Conservation (phyloP, 2,888 invertebrate species). For the Macroteleia sp. region DNA sequence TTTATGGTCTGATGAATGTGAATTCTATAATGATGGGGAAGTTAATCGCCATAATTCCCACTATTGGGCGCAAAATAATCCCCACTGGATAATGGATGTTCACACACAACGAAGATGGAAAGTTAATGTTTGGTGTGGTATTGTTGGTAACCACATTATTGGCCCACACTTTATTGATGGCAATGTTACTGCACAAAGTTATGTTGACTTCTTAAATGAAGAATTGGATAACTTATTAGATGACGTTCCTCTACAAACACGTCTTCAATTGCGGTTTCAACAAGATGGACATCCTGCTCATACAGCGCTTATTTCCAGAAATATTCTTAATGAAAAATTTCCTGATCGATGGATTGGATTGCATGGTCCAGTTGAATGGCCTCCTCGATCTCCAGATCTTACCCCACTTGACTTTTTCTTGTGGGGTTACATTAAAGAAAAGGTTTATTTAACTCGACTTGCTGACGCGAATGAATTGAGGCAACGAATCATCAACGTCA, state of each 20-base stretch:
- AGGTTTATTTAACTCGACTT: conserved; percentile 19
- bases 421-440: conserved; percentile 5
- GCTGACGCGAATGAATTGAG: conserved; percentile 54
- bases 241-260: conserved; percentile 11
- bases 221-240: background rate
- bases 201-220: background rate
- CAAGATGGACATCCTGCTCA: too few species aligned
- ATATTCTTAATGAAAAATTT: too few species aligned
- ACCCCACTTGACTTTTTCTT: conserved; percentile 16
- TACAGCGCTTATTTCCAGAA: too few species aligned
- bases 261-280: too few species aligned
- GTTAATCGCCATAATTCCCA: conserved; percentile 19
- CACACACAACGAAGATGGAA: conserved; percentile 16
- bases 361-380: too few species aligned
- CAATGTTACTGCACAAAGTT: conserved; percentile 4
- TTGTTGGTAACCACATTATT: conserved; percentile 1
- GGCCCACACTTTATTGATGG: conserved; percentile 41
- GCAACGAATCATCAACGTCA: too few species aligned
- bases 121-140: conserved; percentile 35
- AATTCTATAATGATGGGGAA: conserved; percentile 21
- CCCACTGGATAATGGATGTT: background rate
- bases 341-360: too few species aligned
- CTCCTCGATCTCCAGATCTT: too few species aligned
- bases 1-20: conserved; percentile 24
- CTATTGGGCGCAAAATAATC: conserved; percentile 12